A percentile compares a stretch with the other conserved stretches of the same genome.
phyloP scores from a whole-genome alignment of 2,888 invertebrate genomes.

The Xanthostigma xanthostigma region DNA sequence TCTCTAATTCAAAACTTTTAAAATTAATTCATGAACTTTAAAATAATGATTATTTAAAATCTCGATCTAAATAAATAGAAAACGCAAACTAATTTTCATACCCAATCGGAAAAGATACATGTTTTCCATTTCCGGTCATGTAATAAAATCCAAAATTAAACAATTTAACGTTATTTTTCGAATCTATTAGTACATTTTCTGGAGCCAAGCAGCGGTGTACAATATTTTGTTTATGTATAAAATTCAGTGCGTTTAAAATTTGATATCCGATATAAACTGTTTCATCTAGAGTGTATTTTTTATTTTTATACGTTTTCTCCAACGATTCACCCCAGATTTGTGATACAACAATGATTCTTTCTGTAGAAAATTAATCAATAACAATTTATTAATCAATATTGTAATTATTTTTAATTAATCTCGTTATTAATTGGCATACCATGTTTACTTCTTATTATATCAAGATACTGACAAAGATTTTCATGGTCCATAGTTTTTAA shows the following conservation, averaged over 20 bases:
- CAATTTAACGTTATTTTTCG: conserved; percentile 58
- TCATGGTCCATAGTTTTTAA: conserved; percentile 65
- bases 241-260: conserved; percentile 53
- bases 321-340: conserved; percentile 60
- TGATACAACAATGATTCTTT: conserved; percentile 67
- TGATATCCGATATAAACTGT: conserved; percentile 55
- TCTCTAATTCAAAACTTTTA: too few relatives aligned
- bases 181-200: conserved; percentile 67
- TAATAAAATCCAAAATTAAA: conserved; percentile 88
- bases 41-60: too few relatives aligned
- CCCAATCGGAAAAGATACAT: conserved; percentile 84
- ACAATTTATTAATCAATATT: too few relatives aligned
- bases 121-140: conserved; percentile 75
- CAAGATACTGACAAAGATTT: conserved; percentile 77
- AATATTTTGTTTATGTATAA: conserved; percentile 56
- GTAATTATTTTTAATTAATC: not conserved
- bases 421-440: conserved; percentile 37
- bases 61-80: too few relatives aligned
- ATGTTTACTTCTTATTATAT: conserved; percentile 86
- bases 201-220: conserved; percentile 68
- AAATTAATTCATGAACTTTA: too few relatives aligned
- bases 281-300: conserved; percentile 31
- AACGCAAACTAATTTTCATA: conserved; percentile 25
- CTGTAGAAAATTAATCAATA: conserved; percentile 26
- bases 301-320: conserved; percentile 30